Conservation (phyloP, 2,113 vertebrate species). For the Eolophus roseicapilla region DNA sequence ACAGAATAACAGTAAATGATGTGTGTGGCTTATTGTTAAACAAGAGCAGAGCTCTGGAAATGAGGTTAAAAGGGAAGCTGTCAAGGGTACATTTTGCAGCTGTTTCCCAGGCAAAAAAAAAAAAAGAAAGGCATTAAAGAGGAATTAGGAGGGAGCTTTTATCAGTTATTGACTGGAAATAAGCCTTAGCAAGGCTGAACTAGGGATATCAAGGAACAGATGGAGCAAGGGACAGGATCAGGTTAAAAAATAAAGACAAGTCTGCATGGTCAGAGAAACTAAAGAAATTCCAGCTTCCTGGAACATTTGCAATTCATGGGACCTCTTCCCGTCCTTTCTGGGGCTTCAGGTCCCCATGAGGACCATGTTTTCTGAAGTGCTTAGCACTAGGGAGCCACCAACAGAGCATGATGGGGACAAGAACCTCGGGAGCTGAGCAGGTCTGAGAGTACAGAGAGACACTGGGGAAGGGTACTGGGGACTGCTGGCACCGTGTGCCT, state of each 20-base stretch:
- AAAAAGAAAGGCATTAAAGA: neutral
- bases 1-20: constrained; percentile 26
- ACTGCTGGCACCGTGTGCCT: rapidly evolving
- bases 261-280: neutral
- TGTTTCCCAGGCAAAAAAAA: neutral
- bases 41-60: constrained; percentile 44
- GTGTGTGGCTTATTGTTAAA: constrained; percentile 35
- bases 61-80: constrained; percentile 43
- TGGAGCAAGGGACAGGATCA: neutral
- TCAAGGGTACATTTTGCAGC: constrained; percentile 5
- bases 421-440: neutral
- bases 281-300: neutral
- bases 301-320: neutral
- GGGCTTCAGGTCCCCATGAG: neutral
- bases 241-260: neutral
- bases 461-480: rapidly evolving
- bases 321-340: neutral
- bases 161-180: neutral
- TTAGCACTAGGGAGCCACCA: neutral
- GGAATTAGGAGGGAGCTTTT: neutral
- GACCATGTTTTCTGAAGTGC: neutral
- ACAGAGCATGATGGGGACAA: neutral
- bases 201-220: too few species aligned
- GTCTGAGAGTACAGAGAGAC: neutral
- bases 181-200: neutral